These are phyloP conservation scores for Microtus pennsylvanicus DNA, from an alignment of 2,113 vertebrate species.

Conservation along the genomic window DNA sequence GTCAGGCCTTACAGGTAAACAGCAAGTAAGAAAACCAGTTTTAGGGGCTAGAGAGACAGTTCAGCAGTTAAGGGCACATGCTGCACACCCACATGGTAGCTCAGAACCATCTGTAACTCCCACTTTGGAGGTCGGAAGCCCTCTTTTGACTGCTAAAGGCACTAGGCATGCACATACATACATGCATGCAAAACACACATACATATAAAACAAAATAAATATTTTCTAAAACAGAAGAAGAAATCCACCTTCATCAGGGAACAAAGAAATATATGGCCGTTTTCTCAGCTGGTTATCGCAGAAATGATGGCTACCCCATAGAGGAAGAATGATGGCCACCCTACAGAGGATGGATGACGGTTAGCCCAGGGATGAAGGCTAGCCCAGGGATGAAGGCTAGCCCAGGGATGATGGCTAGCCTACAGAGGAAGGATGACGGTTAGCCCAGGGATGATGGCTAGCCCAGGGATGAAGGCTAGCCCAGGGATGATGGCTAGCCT, in stretches of 20 bases:
- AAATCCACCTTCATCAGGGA: not conserved
- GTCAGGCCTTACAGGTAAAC: not conserved
- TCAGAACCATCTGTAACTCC: not conserved
- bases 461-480: not conserved
- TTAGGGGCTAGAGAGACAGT: not conserved
- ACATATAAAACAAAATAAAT: not conserved
- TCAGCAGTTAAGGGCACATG: not conserved
- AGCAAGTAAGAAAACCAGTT: not conserved
- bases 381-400: not conserved
- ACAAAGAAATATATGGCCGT: not conserved
- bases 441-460: not conserved
- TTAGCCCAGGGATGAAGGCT: not conserved
- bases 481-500: not conserved
- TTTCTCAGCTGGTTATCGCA: not conserved
- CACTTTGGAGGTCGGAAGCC: no score
- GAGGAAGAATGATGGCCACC: not conserved
- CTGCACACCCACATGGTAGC: not conserved
- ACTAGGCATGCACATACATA: not conserved
- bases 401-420: not conserved
- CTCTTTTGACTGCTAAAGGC: not conserved
- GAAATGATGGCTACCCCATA: not conserved
- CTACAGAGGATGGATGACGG: no score
- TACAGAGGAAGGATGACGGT: not conserved
- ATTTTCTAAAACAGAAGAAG: not conserved
- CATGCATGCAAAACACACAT: not conserved